These are phyloP conservation scores for Diachasma alloeum DNA, from an alignment of 1,140 invertebrate genomes.

Conservation along the genomic window DNA sequence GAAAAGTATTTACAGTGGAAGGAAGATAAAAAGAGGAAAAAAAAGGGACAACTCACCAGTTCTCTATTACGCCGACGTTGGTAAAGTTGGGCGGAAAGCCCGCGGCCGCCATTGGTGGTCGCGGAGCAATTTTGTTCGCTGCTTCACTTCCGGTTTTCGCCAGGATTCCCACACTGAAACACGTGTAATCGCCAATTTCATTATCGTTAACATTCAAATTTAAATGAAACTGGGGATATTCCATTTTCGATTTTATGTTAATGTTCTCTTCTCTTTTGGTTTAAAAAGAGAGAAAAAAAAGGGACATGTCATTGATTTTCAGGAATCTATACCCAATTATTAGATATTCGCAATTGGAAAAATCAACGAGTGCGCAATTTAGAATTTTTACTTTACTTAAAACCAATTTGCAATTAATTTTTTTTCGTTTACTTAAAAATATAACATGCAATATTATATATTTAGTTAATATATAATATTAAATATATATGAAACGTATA, in stretches of 20 bases:
- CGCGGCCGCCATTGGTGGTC: constrained; percentile 60
- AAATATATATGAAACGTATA: not conserved
- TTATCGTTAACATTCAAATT: constrained; percentile 10
- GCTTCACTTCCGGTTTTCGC: constrained; percentile 47
- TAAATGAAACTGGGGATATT: not conserved
- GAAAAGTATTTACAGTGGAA: constrained; percentile 1
- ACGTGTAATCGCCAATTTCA: constrained; percentile 24
- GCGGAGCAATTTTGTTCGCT: constrained; percentile 47
- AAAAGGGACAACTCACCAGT: constrained; percentile 54
- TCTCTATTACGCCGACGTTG: constrained; percentile 61
- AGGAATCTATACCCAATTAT: too few species aligned
- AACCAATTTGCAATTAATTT: too few species aligned
- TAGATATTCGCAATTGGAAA: too few species aligned
- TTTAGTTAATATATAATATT: too few species aligned
- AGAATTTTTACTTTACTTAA: too few species aligned
- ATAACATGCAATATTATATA: too few species aligned
- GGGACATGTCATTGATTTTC: too few species aligned
- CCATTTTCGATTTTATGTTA: not conserved
- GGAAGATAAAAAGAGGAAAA: not conserved
- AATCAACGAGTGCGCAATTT: too few species aligned
- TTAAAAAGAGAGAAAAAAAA: not conserved
- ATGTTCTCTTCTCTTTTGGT: not conserved
- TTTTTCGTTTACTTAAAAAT: too few species aligned
- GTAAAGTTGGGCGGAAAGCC: constrained; percentile 61
- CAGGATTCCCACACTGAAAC: constrained; percentile 45